Conservation (phyloP, 2,888 invertebrate genomes). For the Pseudeuparius sepicola region DNA sequence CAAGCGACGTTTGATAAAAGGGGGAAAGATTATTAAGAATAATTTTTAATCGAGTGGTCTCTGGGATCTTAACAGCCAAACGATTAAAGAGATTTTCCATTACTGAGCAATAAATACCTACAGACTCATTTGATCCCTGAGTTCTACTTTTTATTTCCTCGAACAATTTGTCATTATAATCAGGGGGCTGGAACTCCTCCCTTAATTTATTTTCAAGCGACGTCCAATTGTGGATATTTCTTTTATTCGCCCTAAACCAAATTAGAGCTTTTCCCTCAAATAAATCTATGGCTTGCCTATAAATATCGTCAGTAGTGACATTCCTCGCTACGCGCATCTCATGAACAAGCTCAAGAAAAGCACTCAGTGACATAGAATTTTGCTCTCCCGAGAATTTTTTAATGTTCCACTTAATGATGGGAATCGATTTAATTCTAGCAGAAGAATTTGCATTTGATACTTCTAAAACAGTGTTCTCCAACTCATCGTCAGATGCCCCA, state of each 20-base stretch:
- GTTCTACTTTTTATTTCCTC: too few species aligned
- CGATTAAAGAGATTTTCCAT: slow-evolving; percentile 22
- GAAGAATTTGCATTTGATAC: too few species aligned
- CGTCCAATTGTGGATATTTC: slow-evolving; percentile 4
- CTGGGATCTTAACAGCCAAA: too few species aligned
- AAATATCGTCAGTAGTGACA: slow-evolving; percentile 5
- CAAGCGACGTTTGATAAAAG: too few species aligned
- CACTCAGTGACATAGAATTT: slow-evolving; percentile 10
- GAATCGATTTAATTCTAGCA: too few species aligned
- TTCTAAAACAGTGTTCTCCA: too few species aligned
- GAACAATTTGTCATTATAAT: too few species aligned
- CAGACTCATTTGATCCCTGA: slow-evolving; percentile 21
- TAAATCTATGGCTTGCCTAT: slow-evolving; percentile 8
- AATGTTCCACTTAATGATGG: too few species aligned
- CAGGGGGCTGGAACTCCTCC: too few species aligned
- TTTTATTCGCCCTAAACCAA: slow-evolving; percentile 8
- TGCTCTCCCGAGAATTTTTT: slow-evolving; percentile 12
- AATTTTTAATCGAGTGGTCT: too few species aligned
- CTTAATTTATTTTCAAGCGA: slow-evolving; percentile 5
- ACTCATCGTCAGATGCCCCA: too few species aligned
- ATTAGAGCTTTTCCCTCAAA: slow-evolving; percentile 10
- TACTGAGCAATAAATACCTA: slow-evolving; percentile 22
- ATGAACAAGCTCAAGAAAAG: slow-evolving; percentile 13
- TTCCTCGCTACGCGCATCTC: slow-evolving; percentile 9
- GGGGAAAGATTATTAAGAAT: too few species aligned